Base-by-base conservation (phyloP, 2,113 vertebrate species). In the Sebastes schlegelii region DNA sequence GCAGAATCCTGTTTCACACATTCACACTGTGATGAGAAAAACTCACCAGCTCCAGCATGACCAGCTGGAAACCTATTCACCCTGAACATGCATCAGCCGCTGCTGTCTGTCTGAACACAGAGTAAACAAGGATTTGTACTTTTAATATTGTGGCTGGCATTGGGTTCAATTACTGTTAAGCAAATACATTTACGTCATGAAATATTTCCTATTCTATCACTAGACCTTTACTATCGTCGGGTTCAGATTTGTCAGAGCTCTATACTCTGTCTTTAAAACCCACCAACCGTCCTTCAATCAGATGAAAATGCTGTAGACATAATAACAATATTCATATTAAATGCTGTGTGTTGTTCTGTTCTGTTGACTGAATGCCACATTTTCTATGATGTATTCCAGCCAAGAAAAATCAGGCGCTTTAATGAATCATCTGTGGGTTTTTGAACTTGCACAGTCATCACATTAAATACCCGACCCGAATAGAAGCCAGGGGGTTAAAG, bases 1-100 rank as follows among this genome's bases (percentile, higher is more conserved):
- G 72, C 85, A 88, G 75, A 92, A 92, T 90, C 80, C 81, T 76
- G 76, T 86, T 86, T 89, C 83, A 87, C 88, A 89, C 72, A 66
- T 78, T 89, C 85, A 63, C 89, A 78, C 16, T 60, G 60, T 80
- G 73, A 76, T 88, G 86, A 72, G 81, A 90, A 86, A 83, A 90
- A 83, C 45, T 88, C 74, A 23, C 6, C 84, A 79, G 63, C 55
- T 66, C 61, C 76, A 83, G 51, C 82, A 67, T 40, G 75, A 67
- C 49, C 78, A 73, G 62, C 79, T 88, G 82, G 66, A 87, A 85
- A 79, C 79, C 77, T 66, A 68, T 19, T 77, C 78, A 82, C 83
- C 80, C 82, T 80, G 54, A 74, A 54, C 45, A 67, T 17, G 66
- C 54, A 67, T 71, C 80, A 67, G 4, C 66, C 48, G 2, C 79